Conservation (phyloP, 2,888 invertebrate species). For the Lasius fuliginosus region DNA sequence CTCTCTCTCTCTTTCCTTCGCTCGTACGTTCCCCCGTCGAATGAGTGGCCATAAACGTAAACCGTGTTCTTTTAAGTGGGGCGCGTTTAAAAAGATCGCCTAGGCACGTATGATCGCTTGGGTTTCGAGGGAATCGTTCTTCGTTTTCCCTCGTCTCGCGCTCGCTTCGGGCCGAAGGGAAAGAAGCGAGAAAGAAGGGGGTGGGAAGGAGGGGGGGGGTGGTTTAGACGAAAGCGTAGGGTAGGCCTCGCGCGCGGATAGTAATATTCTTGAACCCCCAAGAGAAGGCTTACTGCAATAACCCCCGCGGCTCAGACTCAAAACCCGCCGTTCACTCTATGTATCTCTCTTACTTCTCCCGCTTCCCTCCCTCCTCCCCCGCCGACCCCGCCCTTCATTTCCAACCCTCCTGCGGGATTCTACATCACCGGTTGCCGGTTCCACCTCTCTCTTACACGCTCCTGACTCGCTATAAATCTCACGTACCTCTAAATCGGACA, state of each 20-base stretch:
- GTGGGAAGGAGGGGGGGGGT: conserved; percentile 45
- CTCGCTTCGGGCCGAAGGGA: conserved; percentile 57
- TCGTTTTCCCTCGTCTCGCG: conserved; percentile 48
- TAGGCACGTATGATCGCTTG: conserved; percentile 83
- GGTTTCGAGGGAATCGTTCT: conserved; percentile 62
- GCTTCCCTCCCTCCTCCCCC: conserved; percentile 57
- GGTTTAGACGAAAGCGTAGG: conserved; percentile 75
- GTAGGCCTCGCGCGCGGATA: conserved; percentile 79
- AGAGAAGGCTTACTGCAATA: conserved; percentile 86
- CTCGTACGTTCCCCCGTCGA: conserved; percentile 75
- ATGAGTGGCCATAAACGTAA: conserved; percentile 86
- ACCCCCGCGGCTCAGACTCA: conserved; percentile 85
- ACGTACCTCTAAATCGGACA: conserved; percentile 78
- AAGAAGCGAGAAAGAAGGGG: conserved; percentile 59
- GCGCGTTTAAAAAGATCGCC: conserved; percentile 85
- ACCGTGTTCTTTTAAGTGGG: conserved; percentile 86
- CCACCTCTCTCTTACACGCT: conserved; percentile 67
- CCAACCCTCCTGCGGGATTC: conserved; percentile 47
- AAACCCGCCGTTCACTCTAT: conserved; percentile 80
- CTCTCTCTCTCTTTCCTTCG: conserved; percentile 52
- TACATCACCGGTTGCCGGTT: conserved; percentile 59
- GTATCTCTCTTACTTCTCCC: conserved; percentile 65
- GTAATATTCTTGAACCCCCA: conserved; percentile 86
- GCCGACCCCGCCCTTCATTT: conserved; percentile 57
- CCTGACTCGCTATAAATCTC: conserved; percentile 81